Conservation (phyloP, 2,888 invertebrate genomes). For the Chloromyia formosa region DNA sequence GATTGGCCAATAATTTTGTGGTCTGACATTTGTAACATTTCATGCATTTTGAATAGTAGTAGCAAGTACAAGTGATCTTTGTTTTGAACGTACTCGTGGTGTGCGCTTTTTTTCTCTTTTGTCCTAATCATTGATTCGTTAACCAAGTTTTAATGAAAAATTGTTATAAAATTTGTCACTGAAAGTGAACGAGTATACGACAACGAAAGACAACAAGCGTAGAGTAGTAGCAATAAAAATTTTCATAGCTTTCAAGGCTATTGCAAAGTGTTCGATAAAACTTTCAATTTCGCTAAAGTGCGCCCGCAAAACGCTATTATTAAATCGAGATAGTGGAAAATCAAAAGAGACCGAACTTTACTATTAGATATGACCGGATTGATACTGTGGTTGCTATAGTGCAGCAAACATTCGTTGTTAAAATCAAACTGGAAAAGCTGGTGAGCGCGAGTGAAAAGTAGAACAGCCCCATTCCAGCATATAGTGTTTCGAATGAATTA, state of each 20-base stretch:
- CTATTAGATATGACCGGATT: constrained; percentile 9
- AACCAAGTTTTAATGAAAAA: background rate
- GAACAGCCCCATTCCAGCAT: background rate
- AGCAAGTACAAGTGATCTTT: too few relatives aligned
- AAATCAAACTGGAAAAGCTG: constrained; percentile 8
- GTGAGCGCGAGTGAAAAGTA: constrained; percentile 20
- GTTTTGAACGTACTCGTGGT: too few relatives aligned
- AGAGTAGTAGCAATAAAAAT: constrained; percentile 22
- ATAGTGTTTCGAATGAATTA: background rate
- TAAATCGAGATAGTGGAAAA: constrained; percentile 25
- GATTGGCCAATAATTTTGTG: background rate
- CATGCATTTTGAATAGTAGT: too few relatives aligned
- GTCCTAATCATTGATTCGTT: too few relatives aligned
- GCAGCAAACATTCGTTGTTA: background rate
- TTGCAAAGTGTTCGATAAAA: constrained; percentile 35
- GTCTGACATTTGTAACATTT: too few relatives aligned
- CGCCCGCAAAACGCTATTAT: constrained; percentile 24
- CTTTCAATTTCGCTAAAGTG: constrained; percentile 35
- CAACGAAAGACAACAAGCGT: background rate
- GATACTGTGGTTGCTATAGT: background rate
- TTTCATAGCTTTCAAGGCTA: constrained; percentile 34
- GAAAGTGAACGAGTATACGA: constrained; percentile 11
- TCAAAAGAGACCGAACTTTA: constrained; percentile 32
- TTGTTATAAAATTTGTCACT: constrained; percentile 18
- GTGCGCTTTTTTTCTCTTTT: too few relatives aligned